Conservation (phyloP, 1,140 invertebrate genomes). For the Psix sp. region DNA sequence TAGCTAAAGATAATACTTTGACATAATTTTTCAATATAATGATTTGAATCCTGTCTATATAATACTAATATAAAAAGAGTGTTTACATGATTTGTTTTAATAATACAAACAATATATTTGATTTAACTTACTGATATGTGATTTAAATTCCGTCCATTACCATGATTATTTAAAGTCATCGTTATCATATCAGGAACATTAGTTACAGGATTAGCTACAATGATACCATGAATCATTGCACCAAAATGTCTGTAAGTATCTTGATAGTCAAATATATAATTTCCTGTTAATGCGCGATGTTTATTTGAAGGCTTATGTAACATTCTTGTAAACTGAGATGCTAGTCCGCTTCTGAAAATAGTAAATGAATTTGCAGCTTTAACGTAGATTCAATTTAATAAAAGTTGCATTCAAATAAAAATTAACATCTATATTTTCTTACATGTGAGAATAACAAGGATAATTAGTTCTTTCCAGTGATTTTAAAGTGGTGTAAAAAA, state of each 20-base stretch:
- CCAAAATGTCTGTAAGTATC: slow-evolving; percentile 80
- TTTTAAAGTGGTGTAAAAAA: slow-evolving; percentile 84
- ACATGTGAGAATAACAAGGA: slow-evolving; percentile 81
- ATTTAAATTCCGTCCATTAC: slow-evolving; percentile 78
- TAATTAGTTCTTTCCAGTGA: slow-evolving; percentile 82
- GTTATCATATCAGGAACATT: slow-evolving; percentile 80
- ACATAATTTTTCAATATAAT: background rate
- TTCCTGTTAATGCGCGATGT: slow-evolving; percentile 80
- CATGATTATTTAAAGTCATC: slow-evolving; percentile 80
- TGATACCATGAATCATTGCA: slow-evolving; percentile 78
- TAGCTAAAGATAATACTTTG: too few species aligned
- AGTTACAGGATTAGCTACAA: slow-evolving; percentile 80
- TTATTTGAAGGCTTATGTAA: slow-evolving; percentile 74
- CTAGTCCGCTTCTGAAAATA: slow-evolving; percentile 76
- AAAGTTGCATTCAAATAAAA: too few species aligned
- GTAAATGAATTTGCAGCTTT: background rate
- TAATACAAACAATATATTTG: background rate
- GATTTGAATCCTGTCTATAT: too few species aligned
- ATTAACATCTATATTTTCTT: slow-evolving; percentile 61
- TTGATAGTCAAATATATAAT: slow-evolving; percentile 81
- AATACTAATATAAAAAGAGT: too few species aligned
- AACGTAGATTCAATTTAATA: too few species aligned
- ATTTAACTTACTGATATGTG: slow-evolving; percentile 77
- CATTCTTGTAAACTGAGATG: slow-evolving; percentile 79
- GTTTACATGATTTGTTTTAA: too few species aligned